Evolutionary conservation across 1,140 invertebrate genomes (phyloP).

Genomic region (Drosophila sturtevanti): DNA sequence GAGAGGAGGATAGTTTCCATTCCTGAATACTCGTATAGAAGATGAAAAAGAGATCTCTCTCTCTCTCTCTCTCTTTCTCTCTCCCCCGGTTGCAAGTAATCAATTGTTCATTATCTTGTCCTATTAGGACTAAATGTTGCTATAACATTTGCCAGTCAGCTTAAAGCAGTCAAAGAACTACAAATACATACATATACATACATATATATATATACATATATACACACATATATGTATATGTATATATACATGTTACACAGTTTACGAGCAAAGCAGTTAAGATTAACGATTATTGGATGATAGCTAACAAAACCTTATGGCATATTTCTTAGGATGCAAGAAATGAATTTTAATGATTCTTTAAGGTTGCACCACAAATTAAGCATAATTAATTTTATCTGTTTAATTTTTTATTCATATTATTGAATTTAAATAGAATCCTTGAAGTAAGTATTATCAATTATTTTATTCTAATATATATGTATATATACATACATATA

Average conservation of each 20-base stretch:
- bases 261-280: conserved; percentile 8
- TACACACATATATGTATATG: too few species aligned
- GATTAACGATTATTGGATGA: conserved; percentile 6
- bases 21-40: too few species aligned
- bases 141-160: not conserved
- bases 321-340: not conserved
- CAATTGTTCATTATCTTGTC: conserved; percentile 2
- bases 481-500: too few species aligned
- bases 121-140: conserved; percentile 5
- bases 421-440: too few species aligned
- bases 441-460: too few species aligned
- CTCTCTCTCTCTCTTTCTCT: not conserved
- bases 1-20: too few species aligned
- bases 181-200: not conserved
- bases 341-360: not conserved
- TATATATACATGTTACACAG: not conserved
- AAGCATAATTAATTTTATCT: too few species aligned
- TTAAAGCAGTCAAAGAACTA: conserved; percentile 3
- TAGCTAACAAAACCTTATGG: not conserved
- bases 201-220: too few species aligned
- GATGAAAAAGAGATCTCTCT: not conserved
- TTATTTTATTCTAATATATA: too few species aligned
- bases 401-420: too few species aligned
- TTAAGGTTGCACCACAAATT: not conserved
- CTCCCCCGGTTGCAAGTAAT: not conserved